A percentile compares a stretch with the other conserved stretches of the same genome.
Evolutionary conservation across 2,113 vertebrate species (phyloP).

Genomic region (Etia nguti): DNA sequence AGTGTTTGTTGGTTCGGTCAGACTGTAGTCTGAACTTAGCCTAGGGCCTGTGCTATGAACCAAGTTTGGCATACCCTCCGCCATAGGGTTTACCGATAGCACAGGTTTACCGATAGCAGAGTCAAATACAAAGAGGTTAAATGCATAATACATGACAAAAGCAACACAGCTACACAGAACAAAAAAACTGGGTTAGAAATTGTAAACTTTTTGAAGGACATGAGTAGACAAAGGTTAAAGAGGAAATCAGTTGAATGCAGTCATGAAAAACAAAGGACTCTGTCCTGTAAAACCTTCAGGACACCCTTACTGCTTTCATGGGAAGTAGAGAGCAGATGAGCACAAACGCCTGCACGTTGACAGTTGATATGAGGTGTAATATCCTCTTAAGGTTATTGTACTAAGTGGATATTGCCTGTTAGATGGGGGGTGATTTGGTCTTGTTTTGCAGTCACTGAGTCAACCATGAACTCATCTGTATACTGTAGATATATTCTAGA

Average conservation of each 20-base stretch:
- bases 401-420: background rate
- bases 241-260: background rate
- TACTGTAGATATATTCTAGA: no score
- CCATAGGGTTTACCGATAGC: background rate
- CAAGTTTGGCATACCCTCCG: background rate
- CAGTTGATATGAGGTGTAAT: background rate
- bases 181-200: background rate
- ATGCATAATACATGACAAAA: background rate
- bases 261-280: background rate
- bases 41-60: background rate
- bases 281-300: background rate
- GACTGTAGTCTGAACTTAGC: background rate
- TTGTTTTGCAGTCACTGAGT: background rate
- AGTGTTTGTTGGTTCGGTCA: background rate
- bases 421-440: rapidly evolving
- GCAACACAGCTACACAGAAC: background rate
- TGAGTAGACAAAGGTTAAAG: background rate
- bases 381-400: background rate
- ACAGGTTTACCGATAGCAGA: background rate
- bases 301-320: background rate
- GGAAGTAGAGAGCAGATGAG: background rate
- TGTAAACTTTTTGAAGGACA: background rate
- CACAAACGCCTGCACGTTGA: background rate
- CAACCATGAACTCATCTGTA: background rate
- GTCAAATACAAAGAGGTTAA: background rate